Evolutionary conservation across 2,113 vertebrate species (phyloP).

Genomic region (human (Homo sapiens)): GRCh38 chr7:8592001-8592500

Average conservation of each 20-base stretch:
- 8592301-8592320: neutral
- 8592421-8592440: neutral
- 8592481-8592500: slow-evolving; percentile 27
- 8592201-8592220: neutral
- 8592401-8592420: neutral
- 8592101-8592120: neutral
- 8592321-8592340: neutral
- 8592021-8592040: neutral
- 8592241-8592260: neutral
- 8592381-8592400: neutral
- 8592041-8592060: neutral
- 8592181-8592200: neutral
- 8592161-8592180: neutral
- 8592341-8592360: neutral
- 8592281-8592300: neutral
- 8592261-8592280: neutral
- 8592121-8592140: neutral
- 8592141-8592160: neutral
- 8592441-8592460: neutral
- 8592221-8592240: neutral
- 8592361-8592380: neutral
- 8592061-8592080: neutral
- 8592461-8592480: neutral
- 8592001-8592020: neutral
- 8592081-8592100: neutral